Percentiles rank a stretch among this genome's conserved stretches.
phyloP scores from a whole-genome alignment of 2,797 vertebrate species.

The Enteromius anoplus region DNA sequence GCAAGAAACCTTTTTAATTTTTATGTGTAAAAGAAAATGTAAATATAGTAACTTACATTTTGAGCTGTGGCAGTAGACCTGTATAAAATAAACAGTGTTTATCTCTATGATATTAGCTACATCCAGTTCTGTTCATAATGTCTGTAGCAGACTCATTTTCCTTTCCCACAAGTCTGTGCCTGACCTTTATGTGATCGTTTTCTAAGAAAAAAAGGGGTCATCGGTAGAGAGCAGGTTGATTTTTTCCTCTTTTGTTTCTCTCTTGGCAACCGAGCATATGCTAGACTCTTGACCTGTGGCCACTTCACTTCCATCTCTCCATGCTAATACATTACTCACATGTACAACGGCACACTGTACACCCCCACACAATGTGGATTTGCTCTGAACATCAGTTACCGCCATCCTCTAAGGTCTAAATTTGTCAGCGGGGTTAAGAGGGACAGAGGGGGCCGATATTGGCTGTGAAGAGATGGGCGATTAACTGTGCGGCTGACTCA shows the following conservation, averaged over 20 bases:
- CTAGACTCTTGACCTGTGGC: constrained; percentile 35
- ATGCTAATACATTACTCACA: constrained; percentile 33
- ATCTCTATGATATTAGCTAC: background rate
- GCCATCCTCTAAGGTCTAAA: constrained; percentile 64
- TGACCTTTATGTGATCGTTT: constrained; percentile 66
- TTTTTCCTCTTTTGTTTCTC: constrained; percentile 32
- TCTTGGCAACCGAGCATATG: constrained; percentile 46
- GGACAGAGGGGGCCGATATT: constrained; percentile 55
- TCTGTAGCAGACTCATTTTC: constrained; percentile 59
- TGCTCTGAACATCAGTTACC: constrained; percentile 58
- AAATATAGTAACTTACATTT: background rate
- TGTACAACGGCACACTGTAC: constrained; percentile 17
- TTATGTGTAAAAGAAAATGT: background rate
- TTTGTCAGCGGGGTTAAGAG: constrained; percentile 66
- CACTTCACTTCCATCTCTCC: constrained; percentile 16
- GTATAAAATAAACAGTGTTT: constrained; percentile 2
- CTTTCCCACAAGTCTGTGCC: constrained; percentile 39
- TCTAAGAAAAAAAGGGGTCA: constrained; percentile 50
- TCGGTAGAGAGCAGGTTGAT: constrained; percentile 55
- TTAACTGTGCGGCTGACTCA: constrained; percentile 77
- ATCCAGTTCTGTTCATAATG: constrained; percentile 36
- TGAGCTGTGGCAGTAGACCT: background rate
- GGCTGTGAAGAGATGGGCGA: constrained; percentile 72
- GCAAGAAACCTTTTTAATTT: background rate
- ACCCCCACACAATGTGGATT: constrained; percentile 40